These are phyloP conservation scores for Tanaodytes sp. DNA, from an alignment of 2,888 invertebrate species.

Conservation along the genomic window DNA sequence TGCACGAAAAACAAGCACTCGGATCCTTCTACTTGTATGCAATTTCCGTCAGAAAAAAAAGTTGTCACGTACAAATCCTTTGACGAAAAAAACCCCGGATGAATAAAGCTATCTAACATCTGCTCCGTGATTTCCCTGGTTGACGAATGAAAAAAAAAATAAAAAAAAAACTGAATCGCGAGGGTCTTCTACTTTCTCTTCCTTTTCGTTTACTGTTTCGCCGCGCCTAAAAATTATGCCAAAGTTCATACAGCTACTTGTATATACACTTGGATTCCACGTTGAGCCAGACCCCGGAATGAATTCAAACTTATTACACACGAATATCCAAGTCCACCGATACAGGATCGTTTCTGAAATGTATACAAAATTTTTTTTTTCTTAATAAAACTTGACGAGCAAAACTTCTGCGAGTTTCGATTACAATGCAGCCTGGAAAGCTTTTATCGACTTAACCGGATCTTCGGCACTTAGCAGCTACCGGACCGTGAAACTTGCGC, in stretches of 20 bases:
- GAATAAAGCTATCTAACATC: slow-evolving; percentile 4
- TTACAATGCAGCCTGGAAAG: slow-evolving; percentile 21
- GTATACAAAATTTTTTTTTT: slow-evolving; percentile 12
- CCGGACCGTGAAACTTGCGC: slow-evolving; percentile 8
- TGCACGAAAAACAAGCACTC: slow-evolving; percentile 36
- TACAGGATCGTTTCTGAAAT: too few relatives aligned
- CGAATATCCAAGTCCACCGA: too few relatives aligned
- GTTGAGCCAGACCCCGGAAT: too few relatives aligned
- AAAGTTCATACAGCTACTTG: too few relatives aligned
- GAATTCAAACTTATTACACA: too few relatives aligned
- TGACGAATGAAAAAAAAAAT: too few relatives aligned
- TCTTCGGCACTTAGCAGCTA: slow-evolving; percentile 20
- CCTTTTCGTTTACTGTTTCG: too few relatives aligned
- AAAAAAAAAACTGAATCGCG: background rate
- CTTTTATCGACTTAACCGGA: slow-evolving; percentile 23
- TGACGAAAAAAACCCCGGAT: background rate
- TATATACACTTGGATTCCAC: too few relatives aligned
- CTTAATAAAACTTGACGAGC: slow-evolving; percentile 19
- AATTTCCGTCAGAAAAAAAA: slow-evolving; percentile 57
- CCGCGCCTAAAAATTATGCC: too few relatives aligned
- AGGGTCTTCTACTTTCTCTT: too few relatives aligned
- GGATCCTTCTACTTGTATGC: slow-evolving; percentile 33
- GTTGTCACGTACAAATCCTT: slow-evolving; percentile 34
- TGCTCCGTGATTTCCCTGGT: slow-evolving; percentile 11
- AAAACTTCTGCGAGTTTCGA: slow-evolving; percentile 26